These are phyloP conservation scores for Oryctolagus cuniculus DNA, from an alignment of 2,113 vertebrate species.

Conservation along the genomic window mOryCun1.1 NC_091441.1:6085501-6086000, in stretches of 20 bases:
- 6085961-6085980: slow-evolving; percentile 21
- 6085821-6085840: slow-evolving; percentile 83
- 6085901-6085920: slow-evolving; percentile 72
- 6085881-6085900: slow-evolving; percentile 63
- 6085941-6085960: slow-evolving; percentile 29
- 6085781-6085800: slow-evolving; percentile 64
- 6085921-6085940: slow-evolving; percentile 73
- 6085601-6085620: background rate
- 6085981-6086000: background rate
- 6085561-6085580: background rate
- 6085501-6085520: background rate
- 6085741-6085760: slow-evolving; percentile 65
- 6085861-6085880: slow-evolving; percentile 85
- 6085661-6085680: slow-evolving; percentile 61
- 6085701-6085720: slow-evolving; percentile 55
- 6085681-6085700: slow-evolving; percentile 71
- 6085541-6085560: rapidly evolving
- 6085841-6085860: slow-evolving; percentile 70
- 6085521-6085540: background rate
- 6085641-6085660: background rate
- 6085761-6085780: slow-evolving; percentile 65
- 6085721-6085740: background rate
- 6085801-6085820: slow-evolving; percentile 69
- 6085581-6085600: background rate
- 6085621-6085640: background rate